Base-by-base conservation (phyloP, 2,888 invertebrate genomes). In the Chymomyza caudatula region DNA sequence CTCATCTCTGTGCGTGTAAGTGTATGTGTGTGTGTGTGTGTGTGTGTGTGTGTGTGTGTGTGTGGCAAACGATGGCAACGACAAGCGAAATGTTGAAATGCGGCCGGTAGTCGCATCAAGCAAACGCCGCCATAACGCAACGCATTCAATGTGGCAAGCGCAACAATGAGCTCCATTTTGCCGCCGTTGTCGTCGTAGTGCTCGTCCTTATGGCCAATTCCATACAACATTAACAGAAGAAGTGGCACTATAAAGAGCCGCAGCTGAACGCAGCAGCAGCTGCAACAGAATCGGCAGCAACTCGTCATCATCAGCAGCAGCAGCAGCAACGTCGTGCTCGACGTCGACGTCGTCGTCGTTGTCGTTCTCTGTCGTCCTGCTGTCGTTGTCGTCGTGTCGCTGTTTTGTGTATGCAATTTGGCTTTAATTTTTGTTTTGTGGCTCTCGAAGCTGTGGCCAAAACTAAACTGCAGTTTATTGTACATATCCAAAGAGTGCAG, bases 131-230 rank as follows among this genome's bases (percentile, higher is more conserved):
- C 85, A 86, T 83, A 83, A 83, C 82, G 86, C 85, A 85, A 80
- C 81, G 85, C 86, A 86, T 84, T 84, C 83, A 84, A 86, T 84
- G 86, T 85, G 86, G 83, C 80, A 86, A 86, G 83, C 83, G 83
- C 86, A 84, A 84, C 83, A 84, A 84, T 84, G 83, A 84, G 76
- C 76, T 86, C 68, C 74, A 67, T 76, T 76, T 71, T 17, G 69
- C 68, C 61, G 57, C 66, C 53, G 69, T 63, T n/a, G n/a, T n/a
- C n/a, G n/a, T 60, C 61, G 60, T 61, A 58, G 63, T 67, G 63
- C 66, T 63, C 29, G 11, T 37, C n/a, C n/a, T n/a, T n/a, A n/a
- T n/a, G n/a, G n/a, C n/a, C n/a, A n/a, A n/a, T n/a, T n/a, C 29
- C 11, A 37, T 37, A 0, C 29, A 37, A 37, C 29, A 37, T 37